Base-by-base conservation (phyloP, 2,113 vertebrate genomes). In the Xerus inauris region DNA sequence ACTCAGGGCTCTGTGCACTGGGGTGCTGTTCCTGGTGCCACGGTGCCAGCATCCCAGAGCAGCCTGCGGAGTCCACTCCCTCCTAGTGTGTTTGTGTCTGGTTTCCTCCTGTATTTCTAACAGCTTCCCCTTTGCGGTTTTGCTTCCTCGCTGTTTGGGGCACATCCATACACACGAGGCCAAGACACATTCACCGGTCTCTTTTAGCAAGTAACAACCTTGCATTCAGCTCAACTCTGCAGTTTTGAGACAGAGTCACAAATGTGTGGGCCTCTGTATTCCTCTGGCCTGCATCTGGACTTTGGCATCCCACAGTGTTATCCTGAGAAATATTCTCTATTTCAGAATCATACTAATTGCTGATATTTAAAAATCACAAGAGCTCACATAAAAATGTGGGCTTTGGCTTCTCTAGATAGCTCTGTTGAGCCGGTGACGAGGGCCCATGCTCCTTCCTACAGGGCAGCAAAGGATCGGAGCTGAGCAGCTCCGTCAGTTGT, bases 31-130 rank as follows among this genome's bases (percentile, higher is more conserved):
- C 10, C 81, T 20, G 57, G 87, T 14, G 54, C 11, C 77, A 72
- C 30, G 6, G 6, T 17, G 30, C 57, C 5, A 30, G 51, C 28
- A 28, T 19, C 17, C 57, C 16, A 30, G 24, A 0, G 6, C 17
- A 35, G 13, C 9, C 19, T 57, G 14, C 51, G 7, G 32, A 47
- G 24, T 22, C 42, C 49, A 1, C 4, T 0, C 12, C 16, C 35
- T 11, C 4, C 8, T 0, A 2, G 38, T 2, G 2, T 22, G 1
- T 26, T 26, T 4, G 0, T 1, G 14, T 2, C 47, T 16, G 12
- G 1, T 11, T 6, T 49, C 22, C 42, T 64, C 67, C 62, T 24
- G 26, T 2, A 11, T 19, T 28, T 42, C 35, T 12, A 22, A 51
- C 35, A 57, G 5, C 20, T n/a, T 16, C 28, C 42, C 38, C 47